Base-by-base conservation (phyloP, 2,797 vertebrate species). In the Cossypha heuglini region DNA sequence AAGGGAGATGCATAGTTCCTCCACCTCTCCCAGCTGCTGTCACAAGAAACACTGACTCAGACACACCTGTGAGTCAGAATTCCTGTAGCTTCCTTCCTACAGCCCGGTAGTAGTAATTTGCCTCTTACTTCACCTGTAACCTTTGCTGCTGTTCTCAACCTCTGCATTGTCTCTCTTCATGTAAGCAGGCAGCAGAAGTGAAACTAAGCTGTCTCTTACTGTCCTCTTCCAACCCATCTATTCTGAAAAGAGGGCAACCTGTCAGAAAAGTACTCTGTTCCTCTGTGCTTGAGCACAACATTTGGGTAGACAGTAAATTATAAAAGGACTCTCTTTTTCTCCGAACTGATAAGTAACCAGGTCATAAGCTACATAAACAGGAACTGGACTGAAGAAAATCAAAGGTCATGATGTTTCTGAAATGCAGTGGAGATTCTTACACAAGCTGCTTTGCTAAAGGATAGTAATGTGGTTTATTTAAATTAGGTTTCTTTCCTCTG, bases 21-120 rank as follows among this genome's bases (percentile, higher is more conserved):
- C 42, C 74, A 66, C 52, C 72, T 96, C 68, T 91, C 52, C 55
- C 54, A 80, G 72, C 78, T 79, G 69, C 75, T 19, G 13, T 85
- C 93, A 77, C 64, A 71, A 94, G 91, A 57, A 93, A 28, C 84
- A 71, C 64, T 90, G 84, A 89, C 58, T 93, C 81, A 89, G 72
- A 77, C 81, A 55, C 84, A 96, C 89, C 86, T 86, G 75, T 90
- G 92, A 94, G 43, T 96, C 93, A 95, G 77, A 92, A 90, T 93
- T 90, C 89, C 62, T 85, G 37, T 26, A 9, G 43, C 54, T 94
- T 92, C 88, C 78, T 93, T 95, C 43, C 82, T 94, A 82, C 76
- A 91, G 79, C 79, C 62, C 18, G 0, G 9, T 67, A 38, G 78
- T 38, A 66, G 25, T 64, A 58, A 59, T 84, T 91, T 88, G 46